Conservation (phyloP, 35 echinoderm and acorn worm species). For the Antedon bifida region DNA sequence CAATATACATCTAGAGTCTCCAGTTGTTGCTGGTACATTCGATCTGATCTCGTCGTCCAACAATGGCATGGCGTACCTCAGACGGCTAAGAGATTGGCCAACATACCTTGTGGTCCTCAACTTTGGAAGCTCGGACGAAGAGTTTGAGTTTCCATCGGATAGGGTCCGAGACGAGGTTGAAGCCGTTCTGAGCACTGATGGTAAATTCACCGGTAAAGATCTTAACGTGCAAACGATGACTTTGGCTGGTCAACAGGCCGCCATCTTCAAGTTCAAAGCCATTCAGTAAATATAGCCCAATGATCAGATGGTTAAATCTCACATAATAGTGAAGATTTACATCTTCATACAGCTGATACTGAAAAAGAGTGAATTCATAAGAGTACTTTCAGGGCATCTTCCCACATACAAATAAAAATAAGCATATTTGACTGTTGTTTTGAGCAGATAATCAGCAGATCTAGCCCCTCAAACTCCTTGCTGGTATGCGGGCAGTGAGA, state of each 20-base stretch:
- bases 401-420: not conserved
- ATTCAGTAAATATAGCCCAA: not conserved
- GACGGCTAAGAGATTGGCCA: not conserved
- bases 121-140: not conserved
- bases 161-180: not conserved
- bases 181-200: not conserved
- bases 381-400: not conserved
- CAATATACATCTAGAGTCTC: not conserved
- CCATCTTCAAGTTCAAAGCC: not conserved
- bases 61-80: not conserved
- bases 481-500: too few relatives aligned
- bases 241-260: not conserved
- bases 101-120: not conserved
- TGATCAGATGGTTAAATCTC: too few relatives aligned
- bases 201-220: not conserved
- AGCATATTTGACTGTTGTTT: too few relatives aligned
- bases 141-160: not conserved
- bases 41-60: not conserved
- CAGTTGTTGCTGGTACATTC: not conserved
- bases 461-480: too few relatives aligned
- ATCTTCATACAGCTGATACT: too few relatives aligned
- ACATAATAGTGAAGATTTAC: too few relatives aligned
- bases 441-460: too few relatives aligned
- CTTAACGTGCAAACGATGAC: not conserved
- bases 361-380: too few relatives aligned